Evolutionary conservation across 2,797 vertebrate species (phyloP).

Genomic region (Lepilemur septentrionalis): DNA sequence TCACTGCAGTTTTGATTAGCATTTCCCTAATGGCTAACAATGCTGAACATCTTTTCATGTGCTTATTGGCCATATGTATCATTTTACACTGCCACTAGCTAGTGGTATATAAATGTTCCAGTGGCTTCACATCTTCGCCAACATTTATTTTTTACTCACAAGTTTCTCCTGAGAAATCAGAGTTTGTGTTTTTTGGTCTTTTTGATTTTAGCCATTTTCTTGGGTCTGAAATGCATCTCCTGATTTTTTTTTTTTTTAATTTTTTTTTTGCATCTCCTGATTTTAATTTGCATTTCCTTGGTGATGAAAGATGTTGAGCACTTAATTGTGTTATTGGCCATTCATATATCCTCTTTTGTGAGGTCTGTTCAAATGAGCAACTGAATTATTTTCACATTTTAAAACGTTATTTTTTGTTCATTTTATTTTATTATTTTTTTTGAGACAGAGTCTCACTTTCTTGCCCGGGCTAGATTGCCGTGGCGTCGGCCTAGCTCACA

Average conservation of each 20-base stretch:
- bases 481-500: too few relatives aligned
- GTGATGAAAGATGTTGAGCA: background rate
- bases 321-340: background rate
- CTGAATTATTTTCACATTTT: background rate
- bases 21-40: background rate
- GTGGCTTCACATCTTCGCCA: background rate
- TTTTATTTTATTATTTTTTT: too few relatives aligned
- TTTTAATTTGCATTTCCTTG: background rate
- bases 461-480: too few relatives aligned
- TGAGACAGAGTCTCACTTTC: too few relatives aligned
- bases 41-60: background rate
- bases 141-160: background rate
- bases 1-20: background rate
- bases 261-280: too few relatives aligned
- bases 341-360: background rate
- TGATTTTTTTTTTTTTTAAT: too few relatives aligned
- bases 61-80: background rate
- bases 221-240: conserved; percentile 8
- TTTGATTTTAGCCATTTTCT: conserved; percentile 11
- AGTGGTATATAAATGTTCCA: background rate
- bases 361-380: conserved; percentile 12
- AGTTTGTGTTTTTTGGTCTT: background rate
- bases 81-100: background rate
- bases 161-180: background rate
- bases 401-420: background rate